Evolutionary conservation across 2,113 vertebrate genomes (phyloP).

Genomic region (Mirza zaza): DNA sequence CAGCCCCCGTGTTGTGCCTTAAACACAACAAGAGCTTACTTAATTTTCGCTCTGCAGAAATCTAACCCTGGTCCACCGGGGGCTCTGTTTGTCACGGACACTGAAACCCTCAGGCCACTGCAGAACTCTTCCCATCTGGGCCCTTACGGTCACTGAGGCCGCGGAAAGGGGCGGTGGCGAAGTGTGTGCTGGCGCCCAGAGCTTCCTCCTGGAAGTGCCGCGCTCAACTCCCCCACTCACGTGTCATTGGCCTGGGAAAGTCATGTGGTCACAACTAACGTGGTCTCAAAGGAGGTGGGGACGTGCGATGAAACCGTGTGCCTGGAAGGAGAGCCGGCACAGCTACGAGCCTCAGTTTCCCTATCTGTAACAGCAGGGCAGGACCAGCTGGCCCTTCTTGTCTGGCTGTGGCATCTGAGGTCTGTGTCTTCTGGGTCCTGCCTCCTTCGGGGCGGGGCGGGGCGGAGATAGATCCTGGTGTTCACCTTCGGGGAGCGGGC

Average conservation of each 20-base stretch:
- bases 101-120: background rate
- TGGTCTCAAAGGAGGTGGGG: background rate
- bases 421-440: accelerated
- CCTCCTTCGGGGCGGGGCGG: accelerated
- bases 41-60: background rate
- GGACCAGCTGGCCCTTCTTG: too few relatives aligned
- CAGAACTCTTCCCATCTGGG: accelerated
- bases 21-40: accelerated
- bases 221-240: accelerated
- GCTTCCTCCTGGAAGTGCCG: accelerated
- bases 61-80: background rate
- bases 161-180: accelerated
- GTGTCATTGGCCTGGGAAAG: background rate
- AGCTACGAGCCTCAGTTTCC: background rate
- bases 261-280: accelerated
- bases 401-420: background rate
- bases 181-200: accelerated
- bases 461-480: too few relatives aligned
- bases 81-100: accelerated
- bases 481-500: background rate
- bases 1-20: accelerated
- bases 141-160: accelerated
- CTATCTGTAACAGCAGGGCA: background rate
- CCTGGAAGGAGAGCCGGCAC: background rate
- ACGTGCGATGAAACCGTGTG: accelerated